Conservation (phyloP, 2,113 vertebrate genomes). For the Parotia lawesii region DNA sequence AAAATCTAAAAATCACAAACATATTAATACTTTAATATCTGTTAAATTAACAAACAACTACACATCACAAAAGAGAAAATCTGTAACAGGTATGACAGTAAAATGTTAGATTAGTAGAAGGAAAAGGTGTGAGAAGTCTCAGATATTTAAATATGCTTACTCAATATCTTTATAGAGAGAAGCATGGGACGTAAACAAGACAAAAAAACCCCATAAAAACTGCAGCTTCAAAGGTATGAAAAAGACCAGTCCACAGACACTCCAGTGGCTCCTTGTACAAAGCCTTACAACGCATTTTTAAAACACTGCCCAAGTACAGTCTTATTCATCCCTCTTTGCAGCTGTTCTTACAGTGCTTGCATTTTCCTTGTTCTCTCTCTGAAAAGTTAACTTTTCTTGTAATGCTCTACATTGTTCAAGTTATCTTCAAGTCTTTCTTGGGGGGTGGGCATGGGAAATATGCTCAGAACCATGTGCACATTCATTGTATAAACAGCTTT, state of each 20-base stretch:
- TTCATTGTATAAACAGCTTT: neutral
- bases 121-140: neutral
- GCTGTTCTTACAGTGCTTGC: neutral
- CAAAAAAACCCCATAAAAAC: neutral
- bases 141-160: neutral
- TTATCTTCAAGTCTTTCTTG: neutral
- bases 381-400: neutral
- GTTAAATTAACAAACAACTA: constrained; percentile 24
- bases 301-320: neutral
- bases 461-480: neutral
- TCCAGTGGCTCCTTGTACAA: neutral
- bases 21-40: neutral
- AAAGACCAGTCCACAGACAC: neutral
- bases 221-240: neutral
- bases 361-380: neutral
- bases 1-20: constrained; percentile 81
- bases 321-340: neutral
- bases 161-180: neutral
- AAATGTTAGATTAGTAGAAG: neutral
- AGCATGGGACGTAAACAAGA: neutral
- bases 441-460: accelerated
- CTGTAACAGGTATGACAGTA: neutral
- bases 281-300: neutral
- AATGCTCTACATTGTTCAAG: neutral
- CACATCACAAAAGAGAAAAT: neutral